These are phyloP conservation scores for Passer domesticus DNA, from an alignment of 2,113 vertebrate species.

Conservation along the genomic window DNA sequence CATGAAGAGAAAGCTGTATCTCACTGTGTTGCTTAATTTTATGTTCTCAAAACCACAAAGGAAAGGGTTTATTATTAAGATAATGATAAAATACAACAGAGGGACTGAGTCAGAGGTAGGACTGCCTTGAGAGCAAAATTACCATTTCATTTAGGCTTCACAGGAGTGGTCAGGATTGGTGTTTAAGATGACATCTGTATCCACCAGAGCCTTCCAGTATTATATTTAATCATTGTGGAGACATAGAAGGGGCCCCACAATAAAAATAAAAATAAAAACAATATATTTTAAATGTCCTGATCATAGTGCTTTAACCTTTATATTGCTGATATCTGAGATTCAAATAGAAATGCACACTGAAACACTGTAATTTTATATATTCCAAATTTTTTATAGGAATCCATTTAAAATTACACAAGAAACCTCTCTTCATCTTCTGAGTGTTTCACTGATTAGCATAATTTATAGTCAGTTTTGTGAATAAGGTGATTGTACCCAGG, in stretches of 20 bases:
- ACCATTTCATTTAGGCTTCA: not conserved
- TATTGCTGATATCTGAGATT: not conserved
- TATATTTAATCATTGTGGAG: not conserved
- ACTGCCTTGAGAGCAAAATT: not conserved
- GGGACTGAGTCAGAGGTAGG: not conserved
- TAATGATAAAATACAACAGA: not conserved
- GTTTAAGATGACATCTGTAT: not conserved
- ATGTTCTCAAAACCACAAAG: not conserved
- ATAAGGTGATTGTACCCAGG: conserved; percentile 36
- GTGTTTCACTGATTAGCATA: conserved; percentile 12
- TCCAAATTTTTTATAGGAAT: not conserved
- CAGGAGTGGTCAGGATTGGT: not conserved
- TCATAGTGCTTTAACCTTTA: not conserved
- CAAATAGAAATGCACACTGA: not conserved
- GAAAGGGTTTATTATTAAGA: not conserved
- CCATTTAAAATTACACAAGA: not conserved
- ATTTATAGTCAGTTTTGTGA: conserved; percentile 26
- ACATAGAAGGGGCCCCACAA: not conserved
- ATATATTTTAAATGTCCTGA: not conserved
- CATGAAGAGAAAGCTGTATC: not conserved
- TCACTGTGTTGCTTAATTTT: not conserved
- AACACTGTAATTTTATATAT: not conserved
- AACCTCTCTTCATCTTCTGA: conserved; percentile 7
- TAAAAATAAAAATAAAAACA: not conserved
- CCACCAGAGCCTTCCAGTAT: not conserved